Evolutionary conservation across 2,113 vertebrate genomes (phyloP).

Genomic region (Ophiodon elongatus): DNA sequence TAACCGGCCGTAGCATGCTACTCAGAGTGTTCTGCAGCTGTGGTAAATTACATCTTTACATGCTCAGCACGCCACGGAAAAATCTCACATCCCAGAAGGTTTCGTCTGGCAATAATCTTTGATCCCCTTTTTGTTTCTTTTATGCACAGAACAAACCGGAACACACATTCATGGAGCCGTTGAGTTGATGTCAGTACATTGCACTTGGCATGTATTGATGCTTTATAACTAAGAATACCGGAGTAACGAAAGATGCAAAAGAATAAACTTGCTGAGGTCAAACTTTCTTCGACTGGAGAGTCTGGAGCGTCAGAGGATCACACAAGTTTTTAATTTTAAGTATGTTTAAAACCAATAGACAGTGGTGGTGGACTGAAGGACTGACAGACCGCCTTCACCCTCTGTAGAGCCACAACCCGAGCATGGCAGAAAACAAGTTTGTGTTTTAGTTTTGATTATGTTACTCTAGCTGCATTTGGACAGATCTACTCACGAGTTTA

Average conservation of each 20-base stretch:
- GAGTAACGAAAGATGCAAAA: neutral
- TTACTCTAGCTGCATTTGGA: too few relatives aligned
- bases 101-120: neutral
- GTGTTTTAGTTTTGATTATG: too few relatives aligned
- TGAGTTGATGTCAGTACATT: neutral
- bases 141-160: neutral
- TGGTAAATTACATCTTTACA: slow-evolving; percentile 12
- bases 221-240: neutral
- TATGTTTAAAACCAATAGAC: too few relatives aligned
- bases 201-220: neutral
- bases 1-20: neutral
- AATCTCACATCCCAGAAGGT: slow-evolving; percentile 24
- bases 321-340: too few relatives aligned
- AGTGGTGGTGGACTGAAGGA: too few relatives aligned
- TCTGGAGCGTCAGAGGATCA: neutral
- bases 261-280: neutral
- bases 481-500: too few relatives aligned
- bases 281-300: neutral
- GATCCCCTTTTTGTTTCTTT: neutral
- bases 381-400: too few relatives aligned
- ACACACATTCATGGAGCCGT: neutral
- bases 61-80: neutral
- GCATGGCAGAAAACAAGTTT: too few relatives aligned
- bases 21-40: neutral
- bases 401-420: too few relatives aligned